Evolutionary conservation across 2,797 vertebrate genomes (phyloP), one percentile per base, ranked within the genome.

Genomic region (Caiman crocodilus): DNA sequence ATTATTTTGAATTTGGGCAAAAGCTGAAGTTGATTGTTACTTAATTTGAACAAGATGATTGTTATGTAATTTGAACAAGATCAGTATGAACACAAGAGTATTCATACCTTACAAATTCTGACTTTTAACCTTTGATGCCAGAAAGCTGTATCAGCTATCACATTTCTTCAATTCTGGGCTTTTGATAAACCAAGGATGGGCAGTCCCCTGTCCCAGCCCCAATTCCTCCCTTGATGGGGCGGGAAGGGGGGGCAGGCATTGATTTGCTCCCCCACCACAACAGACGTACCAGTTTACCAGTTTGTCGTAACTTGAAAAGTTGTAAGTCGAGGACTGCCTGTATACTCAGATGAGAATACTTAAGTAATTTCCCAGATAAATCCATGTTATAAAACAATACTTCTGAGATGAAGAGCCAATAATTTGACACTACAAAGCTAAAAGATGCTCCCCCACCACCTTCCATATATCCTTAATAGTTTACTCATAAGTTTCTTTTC

Each of bases 101-200:
- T 23, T 6, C 13, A 5, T 26, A 74, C 30, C 26, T 23, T 30
- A 64, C 17, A 88, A 65, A 80, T 90, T 91, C 93, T 88, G 90
- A 90, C 93, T 88, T 95, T 88, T 85, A 84, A 17, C 86, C 50
- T 71, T 63, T 81, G n/a, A 75, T 83, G 63, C 61, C 60, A 79
- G 85, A 82, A 82, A 84, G 56, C 82, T 65, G 28, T 14, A n/a
- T 76, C 67, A 91, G 81, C 67, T 4, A 3, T 0, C 1, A 71
- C 12, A 1, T 56, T 90, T 80, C 89, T 88, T 84, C 59, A 74
- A 28, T 61, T 74, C 85, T 89, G 87, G 85, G 87, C 78, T 94
- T 91, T 56, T 93, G 89, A 80, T 94, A 95, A 81, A 87, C 28
- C 35, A 92, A 95, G 90, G 82, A 6, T 4, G 4, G 28, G 75